A percentile compares a stretch with the other conserved stretches of the same genome.
These are phyloP conservation scores for Aplocera efformata DNA, from an alignment of 2,888 invertebrate genomes.

Conservation along the genomic window DNA sequence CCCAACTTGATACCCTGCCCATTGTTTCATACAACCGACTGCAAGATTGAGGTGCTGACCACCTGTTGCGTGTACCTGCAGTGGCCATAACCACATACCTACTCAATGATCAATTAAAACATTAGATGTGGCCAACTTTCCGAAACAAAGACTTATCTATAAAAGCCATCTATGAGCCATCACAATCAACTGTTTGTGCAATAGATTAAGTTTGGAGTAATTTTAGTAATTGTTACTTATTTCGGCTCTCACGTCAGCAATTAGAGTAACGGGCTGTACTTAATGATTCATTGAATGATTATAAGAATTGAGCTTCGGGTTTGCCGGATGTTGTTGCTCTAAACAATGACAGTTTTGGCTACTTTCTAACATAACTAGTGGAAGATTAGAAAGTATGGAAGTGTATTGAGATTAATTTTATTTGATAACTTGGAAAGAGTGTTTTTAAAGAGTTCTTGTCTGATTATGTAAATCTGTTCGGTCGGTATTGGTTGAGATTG, in stretches of 20 bases:
- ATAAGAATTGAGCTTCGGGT: slow-evolving; percentile 28
- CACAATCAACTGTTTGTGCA: slow-evolving; percentile 19
- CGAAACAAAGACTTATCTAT: slow-evolving; percentile 51
- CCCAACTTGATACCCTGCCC: no score
- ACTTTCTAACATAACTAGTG: slow-evolving; percentile 3
- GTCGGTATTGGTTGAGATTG: no score
- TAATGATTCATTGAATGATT: slow-evolving; percentile 58
- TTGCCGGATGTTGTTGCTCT: slow-evolving; percentile 13
- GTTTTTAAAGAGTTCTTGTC: no score
- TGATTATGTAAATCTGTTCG: no score
- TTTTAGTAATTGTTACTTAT: slow-evolving; percentile 46
- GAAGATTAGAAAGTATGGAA: no score
- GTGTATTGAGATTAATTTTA: no score
- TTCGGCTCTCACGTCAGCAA: slow-evolving; percentile 50
- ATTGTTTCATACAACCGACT: no score
- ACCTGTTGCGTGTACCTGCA: no score
- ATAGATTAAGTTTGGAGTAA: slow-evolving; percentile 31
- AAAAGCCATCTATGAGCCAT: slow-evolving; percentile 37
- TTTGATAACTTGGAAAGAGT: no score
- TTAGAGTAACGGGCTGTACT: slow-evolving; percentile 48
- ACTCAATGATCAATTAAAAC: slow-evolving; percentile 43
- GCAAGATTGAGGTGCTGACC: no score
- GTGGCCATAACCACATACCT: background rate
- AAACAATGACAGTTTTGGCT: slow-evolving; percentile 15
- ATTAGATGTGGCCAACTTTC: slow-evolving; percentile 36